Evolutionary conservation across 1,140 invertebrate species (phyloP), one percentile per base, ranked within the genome.

Genomic region (Caenorhabditis brenneri): DNA sequence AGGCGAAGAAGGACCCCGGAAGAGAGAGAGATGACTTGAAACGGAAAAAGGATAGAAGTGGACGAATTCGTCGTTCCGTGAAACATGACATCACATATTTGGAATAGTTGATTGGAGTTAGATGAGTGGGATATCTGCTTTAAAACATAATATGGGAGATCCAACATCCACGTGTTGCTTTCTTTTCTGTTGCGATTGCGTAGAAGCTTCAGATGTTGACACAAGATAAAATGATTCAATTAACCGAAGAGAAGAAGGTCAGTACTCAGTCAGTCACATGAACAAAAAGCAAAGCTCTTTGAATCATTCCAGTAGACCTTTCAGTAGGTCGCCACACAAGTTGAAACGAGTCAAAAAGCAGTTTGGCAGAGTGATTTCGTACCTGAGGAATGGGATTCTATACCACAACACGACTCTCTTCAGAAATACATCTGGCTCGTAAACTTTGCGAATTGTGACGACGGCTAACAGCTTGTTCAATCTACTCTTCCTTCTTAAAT

Each of bases 141-240:
- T 19, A 51, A 51, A n/a, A 6, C 12, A 42, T 6, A 42, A 42
- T 10, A 51, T 51, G 9, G 15, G n/a, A n/a, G n/a, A 51, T 51
- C n/a, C 19, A 51, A 19, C 0, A 51, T 10, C 19, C 48, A 0
- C 48, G 48, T 51, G 48, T n/a, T 19, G 12, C 39, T 42, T 42
- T 42, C 12, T n/a, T 42, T 5, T 42, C 12, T 55, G 53, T 55
- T 55, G 53, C 53, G 53, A 55, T 55, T 55, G 53, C 53, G 24
- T 55, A 55, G 31, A 65, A 36, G 29, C 58, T 33, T 65, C 33
- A 74, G 65, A 74, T 74, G 65, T 42, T n/a, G 65, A 74, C 65
- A 74, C 65, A 42, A 74, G 65, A 74, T 74, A 74, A 74, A 42
- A 46, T 74, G 65, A 74, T 74, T 74, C 65, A 74, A 74, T 74